phyloP scores from a whole-genome alignment of 2,797 vertebrate species.

The Danio albolineatus region DNA sequence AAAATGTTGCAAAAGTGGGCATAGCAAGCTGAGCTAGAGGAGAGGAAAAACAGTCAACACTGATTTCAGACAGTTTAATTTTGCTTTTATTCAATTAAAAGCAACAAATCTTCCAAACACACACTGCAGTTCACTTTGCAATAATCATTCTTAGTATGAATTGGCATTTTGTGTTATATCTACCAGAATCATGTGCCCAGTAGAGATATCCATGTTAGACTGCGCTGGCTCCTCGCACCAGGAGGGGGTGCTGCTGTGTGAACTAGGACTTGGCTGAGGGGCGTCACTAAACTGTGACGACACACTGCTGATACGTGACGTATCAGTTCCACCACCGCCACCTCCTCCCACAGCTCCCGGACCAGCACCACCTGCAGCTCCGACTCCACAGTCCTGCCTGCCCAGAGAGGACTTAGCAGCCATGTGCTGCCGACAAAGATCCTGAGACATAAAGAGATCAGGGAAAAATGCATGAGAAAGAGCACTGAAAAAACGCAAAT shows the following conservation, averaged over 20 bases:
- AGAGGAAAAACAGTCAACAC: no score
- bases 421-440: slow-evolving; percentile 98
- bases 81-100: no score
- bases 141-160: neutral
- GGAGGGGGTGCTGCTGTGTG: slow-evolving; percentile 97
- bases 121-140: neutral
- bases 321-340: slow-evolving; percentile 76
- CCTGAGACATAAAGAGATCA: slow-evolving; percentile 74
- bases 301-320: slow-evolving; percentile 93
- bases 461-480: neutral
- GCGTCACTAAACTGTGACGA: slow-evolving; percentile 97
- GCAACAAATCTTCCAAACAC: no score
- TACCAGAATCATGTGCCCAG: slow-evolving; percentile 99
- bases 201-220: slow-evolving; percentile 99
- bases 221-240: slow-evolving; percentile 98
- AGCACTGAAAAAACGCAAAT: neutral
- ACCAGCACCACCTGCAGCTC: slow-evolving; percentile 50
- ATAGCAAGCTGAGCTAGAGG: no score
- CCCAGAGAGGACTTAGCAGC: slow-evolving; percentile 90
- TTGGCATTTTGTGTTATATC: neutral
- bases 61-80: no score
- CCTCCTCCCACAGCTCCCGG: slow-evolving; percentile 49
- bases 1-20: no score
- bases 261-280: slow-evolving; percentile 93
- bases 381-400: slow-evolving; percentile 78